A percentile compares a stretch with the other conserved stretches of the same genome.
Conservation (phyloP, 2,797 vertebrate genomes). For the Carapus acus region DNA sequence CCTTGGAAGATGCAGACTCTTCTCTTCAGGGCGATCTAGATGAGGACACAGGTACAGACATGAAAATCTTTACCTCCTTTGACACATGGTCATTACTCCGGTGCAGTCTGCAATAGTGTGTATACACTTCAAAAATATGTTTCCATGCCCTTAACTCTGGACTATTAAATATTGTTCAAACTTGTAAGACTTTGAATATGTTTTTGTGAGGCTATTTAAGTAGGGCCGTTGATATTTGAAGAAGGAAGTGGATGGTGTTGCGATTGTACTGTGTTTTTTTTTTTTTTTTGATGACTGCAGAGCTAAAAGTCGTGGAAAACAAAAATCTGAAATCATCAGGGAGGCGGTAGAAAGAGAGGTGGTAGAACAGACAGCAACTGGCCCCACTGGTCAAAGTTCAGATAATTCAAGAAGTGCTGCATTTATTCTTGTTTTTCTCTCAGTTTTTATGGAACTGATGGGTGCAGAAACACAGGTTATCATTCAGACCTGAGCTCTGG, state of each 20-base stretch:
- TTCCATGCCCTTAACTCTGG: no score
- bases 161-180: not conserved
- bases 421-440: no score
- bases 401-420: no score
- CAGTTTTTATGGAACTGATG: no score
- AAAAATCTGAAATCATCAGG: not conserved
- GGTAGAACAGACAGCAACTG: not conserved
- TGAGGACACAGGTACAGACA: conserved; percentile 67
- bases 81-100: no score
- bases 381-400: no score
- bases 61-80: not conserved
- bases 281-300: not conserved
- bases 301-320: not conserved
- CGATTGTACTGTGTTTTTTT: not conserved
- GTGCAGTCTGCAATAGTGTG: no score
- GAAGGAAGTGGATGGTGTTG: not conserved
- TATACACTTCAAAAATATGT: no score
- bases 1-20: conserved; percentile 62
- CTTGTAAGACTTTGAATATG: not conserved
- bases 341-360: conserved; percentile 9
- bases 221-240: not conserved
- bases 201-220: conserved; percentile 3
- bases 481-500: no score
- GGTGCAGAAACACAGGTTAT: no score
- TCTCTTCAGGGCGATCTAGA: conserved; percentile 61